phyloP scores from a whole-genome alignment of 2,797 vertebrate genomes.

The Sebastes miniatus region DNA sequence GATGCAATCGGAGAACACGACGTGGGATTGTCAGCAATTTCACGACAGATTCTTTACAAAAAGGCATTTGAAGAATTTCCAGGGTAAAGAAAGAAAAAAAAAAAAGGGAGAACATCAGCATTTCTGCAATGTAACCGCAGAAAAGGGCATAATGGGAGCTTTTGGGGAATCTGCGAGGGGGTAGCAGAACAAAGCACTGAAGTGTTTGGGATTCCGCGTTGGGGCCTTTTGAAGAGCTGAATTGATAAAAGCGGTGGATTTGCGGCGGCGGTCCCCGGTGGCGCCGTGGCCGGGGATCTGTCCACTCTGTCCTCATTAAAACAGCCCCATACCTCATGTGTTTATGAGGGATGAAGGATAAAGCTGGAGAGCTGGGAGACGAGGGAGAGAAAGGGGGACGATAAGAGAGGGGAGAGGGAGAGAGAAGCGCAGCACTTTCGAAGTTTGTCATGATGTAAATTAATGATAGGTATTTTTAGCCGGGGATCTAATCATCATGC shows the following conservation, averaged over 20 bases:
- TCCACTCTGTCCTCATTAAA: constrained; percentile 70
- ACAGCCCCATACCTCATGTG: constrained; percentile 37
- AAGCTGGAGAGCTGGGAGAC: neutral
- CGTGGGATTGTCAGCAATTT: neutral
- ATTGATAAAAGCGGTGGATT: constrained; percentile 50
- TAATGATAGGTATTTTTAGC: constrained; percentile 73
- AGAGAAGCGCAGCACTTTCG: constrained; percentile 28
- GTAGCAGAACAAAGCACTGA: constrained; percentile 41
- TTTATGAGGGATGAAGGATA: constrained; percentile 40
- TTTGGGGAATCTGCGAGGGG: constrained; percentile 27
- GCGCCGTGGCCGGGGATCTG: constrained; percentile 41
- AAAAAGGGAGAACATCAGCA: constrained; percentile 4
- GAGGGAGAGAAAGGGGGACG: neutral
- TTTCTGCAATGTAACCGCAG: neutral
- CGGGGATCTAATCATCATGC: constrained; percentile 62
- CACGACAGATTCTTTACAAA: neutral
- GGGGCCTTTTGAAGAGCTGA: constrained; percentile 48
- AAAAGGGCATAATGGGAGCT: constrained; percentile 32
- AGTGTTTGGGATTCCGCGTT: constrained; percentile 45
- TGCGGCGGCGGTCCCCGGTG: constrained; percentile 37
- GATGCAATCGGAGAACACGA: neutral
- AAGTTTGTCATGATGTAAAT: constrained; percentile 69
- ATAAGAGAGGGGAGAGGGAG: neutral
- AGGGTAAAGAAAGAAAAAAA: neutral
- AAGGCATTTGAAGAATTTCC: constrained; percentile 1